phyloP scores from a whole-genome alignment of 2,797 vertebrate genomes.

The Euthynnus affinis region DNA sequence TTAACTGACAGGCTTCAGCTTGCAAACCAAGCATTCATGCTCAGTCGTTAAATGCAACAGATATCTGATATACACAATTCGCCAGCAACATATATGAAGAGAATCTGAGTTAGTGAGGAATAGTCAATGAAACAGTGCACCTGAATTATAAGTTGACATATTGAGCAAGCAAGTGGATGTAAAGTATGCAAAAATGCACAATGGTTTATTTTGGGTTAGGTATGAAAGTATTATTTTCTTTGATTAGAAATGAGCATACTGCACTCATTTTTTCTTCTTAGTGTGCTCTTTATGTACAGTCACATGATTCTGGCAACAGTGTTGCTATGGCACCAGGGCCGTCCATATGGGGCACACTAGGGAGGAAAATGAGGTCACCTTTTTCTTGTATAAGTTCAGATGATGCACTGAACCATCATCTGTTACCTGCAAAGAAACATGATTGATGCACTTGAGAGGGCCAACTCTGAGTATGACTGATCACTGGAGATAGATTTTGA shows the following conservation, averaged over 20 bases:
- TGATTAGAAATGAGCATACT: neutral
- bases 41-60: no score
- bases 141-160: neutral
- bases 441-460: neutral
- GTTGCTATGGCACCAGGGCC: slow-evolving; percentile 61
- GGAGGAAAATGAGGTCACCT: slow-evolving; percentile 41
- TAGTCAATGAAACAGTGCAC: no score
- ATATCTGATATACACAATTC: no score
- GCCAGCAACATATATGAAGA: no score
- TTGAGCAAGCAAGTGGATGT: neutral
- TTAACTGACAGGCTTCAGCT: neutral
- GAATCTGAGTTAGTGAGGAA: neutral
- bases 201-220: neutral
- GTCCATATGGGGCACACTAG: slow-evolving; percentile 18
- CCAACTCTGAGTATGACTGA: neutral
- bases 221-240: neutral
- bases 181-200: neutral
- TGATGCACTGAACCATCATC: slow-evolving; percentile 12
- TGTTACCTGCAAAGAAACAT: slow-evolving; percentile 14
- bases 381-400: slow-evolving; percentile 3
- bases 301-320: slow-evolving; percentile 29
- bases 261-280: slow-evolving; percentile 4
- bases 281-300: slow-evolving; percentile 23
- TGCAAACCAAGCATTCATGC: no score
- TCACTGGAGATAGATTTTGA: neutral